These are phyloP conservation scores for Halocynthia roretzi DNA, from an alignment of 23 tunicate species.

Conservation along the genomic window DNA sequence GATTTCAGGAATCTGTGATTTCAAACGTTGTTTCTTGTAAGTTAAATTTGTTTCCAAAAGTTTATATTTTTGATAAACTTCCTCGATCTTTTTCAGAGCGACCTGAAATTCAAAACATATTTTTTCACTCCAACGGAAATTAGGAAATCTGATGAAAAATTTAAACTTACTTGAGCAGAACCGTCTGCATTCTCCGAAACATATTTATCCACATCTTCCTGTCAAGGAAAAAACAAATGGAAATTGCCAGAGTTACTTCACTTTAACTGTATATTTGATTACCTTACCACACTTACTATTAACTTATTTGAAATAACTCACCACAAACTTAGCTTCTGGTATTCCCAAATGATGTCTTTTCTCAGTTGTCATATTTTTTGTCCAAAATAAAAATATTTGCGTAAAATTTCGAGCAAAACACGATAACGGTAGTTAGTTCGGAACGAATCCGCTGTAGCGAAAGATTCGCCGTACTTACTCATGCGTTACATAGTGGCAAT, in stretches of 20 bases:
- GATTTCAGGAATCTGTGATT: slow-evolving; percentile 88
- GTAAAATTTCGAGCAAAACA: no score
- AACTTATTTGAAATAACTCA: not conserved
- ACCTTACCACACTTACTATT: not conserved
- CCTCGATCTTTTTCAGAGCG: slow-evolving; percentile 59
- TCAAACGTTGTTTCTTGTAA: slow-evolving; percentile 59
- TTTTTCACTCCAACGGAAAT: not conserved
- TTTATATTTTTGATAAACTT: slow-evolving; percentile 85
- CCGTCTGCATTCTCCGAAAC: slow-evolving; percentile 49
- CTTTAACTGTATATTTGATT: no score
- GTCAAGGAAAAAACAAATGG: not conserved
- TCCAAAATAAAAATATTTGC: no score
- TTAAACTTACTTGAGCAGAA: slow-evolving; percentile 25
- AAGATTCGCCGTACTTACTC: no score
- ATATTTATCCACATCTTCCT: slow-evolving; percentile 72
- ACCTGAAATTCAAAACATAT: slow-evolving; percentile 12
- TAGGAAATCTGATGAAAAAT: not conserved
- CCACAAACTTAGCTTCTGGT: slow-evolving; percentile 78
- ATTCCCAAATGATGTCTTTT: slow-evolving; percentile 63
- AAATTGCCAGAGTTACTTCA: not conserved
- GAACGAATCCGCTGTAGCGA: no score
- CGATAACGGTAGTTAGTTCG: no score
- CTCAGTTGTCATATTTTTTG: not conserved
- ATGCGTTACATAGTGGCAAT: no score
- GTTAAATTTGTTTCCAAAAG: slow-evolving; percentile 62